A percentile compares a stretch with the other conserved stretches of the same genome.
Conservation (phyloP, 2,888 invertebrate genomes). For the Tholera decimalis region DNA sequence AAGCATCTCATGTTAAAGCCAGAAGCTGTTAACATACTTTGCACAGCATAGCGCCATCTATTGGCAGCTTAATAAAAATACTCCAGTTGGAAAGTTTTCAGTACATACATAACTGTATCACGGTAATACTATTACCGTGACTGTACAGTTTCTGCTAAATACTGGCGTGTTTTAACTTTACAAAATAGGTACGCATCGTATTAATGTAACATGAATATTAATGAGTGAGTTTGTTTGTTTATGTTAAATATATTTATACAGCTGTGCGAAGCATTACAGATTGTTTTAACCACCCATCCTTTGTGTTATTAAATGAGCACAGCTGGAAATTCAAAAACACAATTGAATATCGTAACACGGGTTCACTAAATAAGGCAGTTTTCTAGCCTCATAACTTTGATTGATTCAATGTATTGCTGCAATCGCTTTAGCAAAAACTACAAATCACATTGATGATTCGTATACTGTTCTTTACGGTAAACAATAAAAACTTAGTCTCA, state of each 20-base stretch:
- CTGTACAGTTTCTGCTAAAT: conserved; percentile 2
- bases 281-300: neutral
- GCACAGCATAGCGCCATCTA: conserved; percentile 46
- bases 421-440: neutral
- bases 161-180: neutral
- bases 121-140: too few relatives aligned
- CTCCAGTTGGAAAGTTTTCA: conserved; percentile 6
- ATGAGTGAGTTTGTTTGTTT: conserved; percentile 12
- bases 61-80: conserved; percentile 26
- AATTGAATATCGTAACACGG: neutral
- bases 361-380: neutral
- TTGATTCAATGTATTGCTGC: neutral
- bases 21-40: conserved; percentile 25
- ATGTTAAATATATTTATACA: conserved; percentile 7
- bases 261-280: neutral
- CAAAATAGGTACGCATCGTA: conserved; percentile 1
- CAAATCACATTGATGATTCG: neutral
- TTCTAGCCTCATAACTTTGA: neutral
- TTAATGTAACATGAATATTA: conserved; percentile 20
- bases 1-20: conserved; percentile 14
- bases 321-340: neutral
- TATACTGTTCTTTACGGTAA: too few relatives aligned
- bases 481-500: conserved; percentile 9
- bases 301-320: conserved; percentile 14
- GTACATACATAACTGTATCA: neutral